These are phyloP conservation scores for Stercorarius parasiticus DNA, from an alignment of 2,113 vertebrate genomes.

Conservation along the genomic window DNA sequence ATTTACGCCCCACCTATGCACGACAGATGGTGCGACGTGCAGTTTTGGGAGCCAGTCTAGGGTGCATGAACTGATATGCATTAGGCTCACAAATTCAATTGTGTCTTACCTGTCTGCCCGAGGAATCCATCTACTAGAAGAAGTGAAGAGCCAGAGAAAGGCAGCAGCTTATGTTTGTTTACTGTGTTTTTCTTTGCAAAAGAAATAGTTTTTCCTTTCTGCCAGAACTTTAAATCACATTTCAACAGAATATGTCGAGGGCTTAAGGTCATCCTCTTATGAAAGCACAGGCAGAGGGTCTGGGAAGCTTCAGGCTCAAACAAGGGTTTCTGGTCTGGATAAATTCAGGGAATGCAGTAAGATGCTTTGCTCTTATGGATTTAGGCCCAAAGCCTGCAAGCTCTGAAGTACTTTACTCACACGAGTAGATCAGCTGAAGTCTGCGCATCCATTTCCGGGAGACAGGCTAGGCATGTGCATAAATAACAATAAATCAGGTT, in stretches of 20 bases:
- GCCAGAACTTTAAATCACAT: slow-evolving; percentile 53
- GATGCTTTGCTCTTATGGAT: not conserved
- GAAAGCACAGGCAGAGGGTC: slow-evolving; percentile 20
- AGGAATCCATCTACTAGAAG: slow-evolving; percentile 57
- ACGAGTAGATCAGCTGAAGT: not conserved
- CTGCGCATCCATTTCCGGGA: not conserved
- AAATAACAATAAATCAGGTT: not conserved
- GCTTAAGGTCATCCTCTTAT: slow-evolving; percentile 34
- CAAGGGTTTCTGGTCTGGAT: slow-evolving; percentile 10
- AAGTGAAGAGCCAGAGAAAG: slow-evolving; percentile 24
- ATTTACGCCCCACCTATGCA: not conserved
- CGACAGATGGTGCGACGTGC: not conserved
- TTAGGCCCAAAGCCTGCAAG: slow-evolving; percentile 4
- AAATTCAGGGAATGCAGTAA: not conserved
- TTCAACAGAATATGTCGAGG: not conserved
- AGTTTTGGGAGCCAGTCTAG: slow-evolving; percentile 35
- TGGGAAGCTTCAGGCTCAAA: slow-evolving; percentile 34
- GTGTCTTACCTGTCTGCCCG: slow-evolving; percentile 60
- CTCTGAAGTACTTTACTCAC: not conserved
- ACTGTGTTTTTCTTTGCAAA: not conserved
- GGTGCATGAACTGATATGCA: slow-evolving; percentile 58
- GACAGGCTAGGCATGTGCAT: not conserved
- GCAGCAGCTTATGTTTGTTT: slow-evolving; percentile 53
- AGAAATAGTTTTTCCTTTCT: not conserved
- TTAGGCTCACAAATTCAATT: slow-evolving; percentile 64